These are phyloP conservation scores for Pachypanchax playfairii DNA, from an alignment of 2,113 vertebrate species.

Conservation along the genomic window DNA sequence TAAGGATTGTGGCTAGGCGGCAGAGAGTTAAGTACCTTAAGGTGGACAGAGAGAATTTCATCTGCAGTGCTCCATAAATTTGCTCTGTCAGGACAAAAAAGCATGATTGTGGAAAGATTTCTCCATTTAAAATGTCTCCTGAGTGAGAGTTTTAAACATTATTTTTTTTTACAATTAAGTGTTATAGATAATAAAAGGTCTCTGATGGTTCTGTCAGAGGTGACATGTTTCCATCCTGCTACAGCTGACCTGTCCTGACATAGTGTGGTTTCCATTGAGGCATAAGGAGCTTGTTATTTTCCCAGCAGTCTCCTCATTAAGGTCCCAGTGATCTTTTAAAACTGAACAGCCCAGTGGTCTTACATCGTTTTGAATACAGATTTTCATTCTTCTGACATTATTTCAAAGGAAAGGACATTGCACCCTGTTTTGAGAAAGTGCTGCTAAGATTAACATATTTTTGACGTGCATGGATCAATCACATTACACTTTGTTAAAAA, in stretches of 20 bases:
- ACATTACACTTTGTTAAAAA: not conserved
- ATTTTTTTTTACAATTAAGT: not conserved
- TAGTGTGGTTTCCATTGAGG: constrained; percentile 46
- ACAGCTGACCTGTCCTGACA: constrained; percentile 58
- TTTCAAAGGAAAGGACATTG: constrained; percentile 27
- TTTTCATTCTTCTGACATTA: constrained; percentile 53
- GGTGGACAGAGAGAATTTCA: constrained; percentile 16
- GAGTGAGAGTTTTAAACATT: too few species aligned
- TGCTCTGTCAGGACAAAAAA: not conserved
- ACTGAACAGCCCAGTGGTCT: constrained; percentile 62
- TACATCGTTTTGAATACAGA: constrained; percentile 62
- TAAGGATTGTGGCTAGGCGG: constrained; percentile 26
- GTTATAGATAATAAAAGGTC: constrained; percentile 7
- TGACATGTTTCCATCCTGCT: constrained; percentile 46
- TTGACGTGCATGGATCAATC: constrained; percentile 23
- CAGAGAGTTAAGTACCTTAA: constrained; percentile 33
- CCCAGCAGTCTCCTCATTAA: constrained; percentile 73
- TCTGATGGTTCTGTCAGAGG: constrained; percentile 9
- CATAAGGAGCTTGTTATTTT: constrained; percentile 69
- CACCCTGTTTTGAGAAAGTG: constrained; percentile 28
- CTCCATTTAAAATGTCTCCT: too few species aligned
- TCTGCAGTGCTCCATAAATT: constrained; percentile 13
- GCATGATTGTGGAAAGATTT: not conserved
- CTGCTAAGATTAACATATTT: constrained; percentile 28
- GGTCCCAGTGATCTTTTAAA: constrained; percentile 68